Evolutionary conservation across 2,888 invertebrate species (phyloP).

Genomic region (Ophioninae sp.): DNA sequence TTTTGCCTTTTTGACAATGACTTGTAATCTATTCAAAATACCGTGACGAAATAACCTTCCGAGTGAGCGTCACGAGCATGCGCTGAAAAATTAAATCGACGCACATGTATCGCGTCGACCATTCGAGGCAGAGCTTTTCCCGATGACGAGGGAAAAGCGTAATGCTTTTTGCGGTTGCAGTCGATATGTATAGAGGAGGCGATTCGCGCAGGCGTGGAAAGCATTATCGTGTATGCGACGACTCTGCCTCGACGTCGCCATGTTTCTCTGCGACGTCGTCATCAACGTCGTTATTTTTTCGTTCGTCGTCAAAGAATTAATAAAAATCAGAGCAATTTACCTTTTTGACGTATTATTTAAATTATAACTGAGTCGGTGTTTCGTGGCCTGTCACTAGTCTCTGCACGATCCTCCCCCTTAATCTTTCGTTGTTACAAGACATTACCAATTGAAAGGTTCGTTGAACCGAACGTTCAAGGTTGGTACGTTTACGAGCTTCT

Average conservation of each 20-base stretch:
- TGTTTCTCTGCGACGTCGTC: slow-evolving; percentile 42
- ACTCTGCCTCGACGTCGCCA: slow-evolving; percentile 53
- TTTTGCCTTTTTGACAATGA: background rate
- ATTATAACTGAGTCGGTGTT: background rate
- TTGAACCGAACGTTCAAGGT: slow-evolving; percentile 28
- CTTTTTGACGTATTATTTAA: background rate
- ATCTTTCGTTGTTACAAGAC: background rate
- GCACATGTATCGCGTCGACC: slow-evolving; percentile 7
- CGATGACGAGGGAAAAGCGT: slow-evolving; percentile 14
- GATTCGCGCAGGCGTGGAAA: slow-evolving; percentile 51
- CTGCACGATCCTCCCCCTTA: background rate
- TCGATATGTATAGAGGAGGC: slow-evolving; percentile 43
- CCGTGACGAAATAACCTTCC: too few relatives aligned
- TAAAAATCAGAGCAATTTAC: background rate
- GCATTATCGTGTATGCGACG: slow-evolving; percentile 25
- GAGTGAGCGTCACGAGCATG: slow-evolving; percentile 15
- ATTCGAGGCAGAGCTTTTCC: background rate
- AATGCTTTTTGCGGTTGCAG: slow-evolving; percentile 32
- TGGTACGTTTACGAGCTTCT: slow-evolving; percentile 4
- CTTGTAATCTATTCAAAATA: background rate
- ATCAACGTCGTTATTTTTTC: slow-evolving; percentile 38
- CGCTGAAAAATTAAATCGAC: slow-evolving; percentile 7
- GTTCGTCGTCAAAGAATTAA: background rate
- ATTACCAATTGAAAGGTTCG: slow-evolving; percentile 29
- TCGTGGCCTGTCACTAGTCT: background rate